Evolutionary conservation across 2,797 vertebrate species (phyloP).

Genomic region (Protosalanx chinensis): DNA sequence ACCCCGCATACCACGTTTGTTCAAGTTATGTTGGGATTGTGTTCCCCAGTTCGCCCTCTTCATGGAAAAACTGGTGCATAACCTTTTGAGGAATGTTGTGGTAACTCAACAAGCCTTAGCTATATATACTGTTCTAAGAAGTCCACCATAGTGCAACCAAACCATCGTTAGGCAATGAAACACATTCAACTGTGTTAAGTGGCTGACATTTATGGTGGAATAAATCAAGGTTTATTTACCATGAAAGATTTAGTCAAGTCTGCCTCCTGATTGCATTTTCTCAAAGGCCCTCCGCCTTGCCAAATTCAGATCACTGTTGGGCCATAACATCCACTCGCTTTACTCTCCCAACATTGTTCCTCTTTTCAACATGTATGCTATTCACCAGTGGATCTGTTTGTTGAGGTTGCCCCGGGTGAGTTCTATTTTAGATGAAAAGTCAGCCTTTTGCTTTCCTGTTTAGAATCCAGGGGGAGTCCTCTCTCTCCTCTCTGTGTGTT

Average conservation of each 20-base stretch:
- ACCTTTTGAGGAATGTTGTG: no score
- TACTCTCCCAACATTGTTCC: slow-evolving; percentile 49
- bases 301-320: slow-evolving; percentile 37
- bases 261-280: slow-evolving; percentile 24
- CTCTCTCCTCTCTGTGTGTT: slow-evolving; percentile 47
- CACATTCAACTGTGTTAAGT: background rate
- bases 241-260: background rate
- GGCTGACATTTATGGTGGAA: background rate
- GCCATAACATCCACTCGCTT: slow-evolving; percentile 40
- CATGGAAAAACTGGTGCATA: background rate
- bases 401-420: slow-evolving; percentile 51
- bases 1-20: no score
- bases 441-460: slow-evolving; percentile 63
- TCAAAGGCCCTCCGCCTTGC: slow-evolving; percentile 21
- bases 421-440: slow-evolving; percentile 69
- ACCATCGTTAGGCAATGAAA: background rate
- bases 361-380: slow-evolving; percentile 42
- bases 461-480: slow-evolving; percentile 56
- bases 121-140: no score
- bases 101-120: no score
- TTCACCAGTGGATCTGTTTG: slow-evolving; percentile 52
- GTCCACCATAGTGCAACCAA: background rate
- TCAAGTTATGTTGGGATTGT: background rate
- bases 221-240: background rate
- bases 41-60: background rate